phyloP scores from a whole-genome alignment of 1,140 invertebrate species.

The Drosophila quadrilineata region DNA sequence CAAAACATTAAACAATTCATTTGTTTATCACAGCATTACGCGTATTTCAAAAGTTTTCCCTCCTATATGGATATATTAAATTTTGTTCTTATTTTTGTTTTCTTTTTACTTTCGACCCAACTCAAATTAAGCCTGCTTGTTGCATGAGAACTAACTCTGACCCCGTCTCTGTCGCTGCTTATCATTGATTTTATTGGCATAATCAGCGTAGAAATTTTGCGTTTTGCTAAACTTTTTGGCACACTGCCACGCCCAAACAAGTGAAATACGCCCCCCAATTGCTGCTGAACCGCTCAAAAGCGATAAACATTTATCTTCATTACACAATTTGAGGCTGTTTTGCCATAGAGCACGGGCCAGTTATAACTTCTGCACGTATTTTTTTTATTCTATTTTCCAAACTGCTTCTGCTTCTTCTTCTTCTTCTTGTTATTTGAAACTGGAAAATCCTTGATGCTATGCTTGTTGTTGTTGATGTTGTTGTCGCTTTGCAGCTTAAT shows the following conservation, averaged over 20 bases:
- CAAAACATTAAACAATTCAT: constrained; percentile 58
- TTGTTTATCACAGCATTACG: constrained; percentile 39
- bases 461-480: constrained; percentile 17
- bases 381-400: too few relatives aligned
- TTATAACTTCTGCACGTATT: not conserved
- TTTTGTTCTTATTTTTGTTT: too few relatives aligned
- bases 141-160: too few relatives aligned
- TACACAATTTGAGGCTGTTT: constrained; percentile 69
- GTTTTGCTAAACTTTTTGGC: constrained; percentile 69
- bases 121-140: constrained; percentile 52
- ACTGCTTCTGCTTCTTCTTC: constrained; percentile 3
- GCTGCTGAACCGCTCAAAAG: constrained; percentile 18
- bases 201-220: constrained; percentile 73
- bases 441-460: constrained; percentile 30
- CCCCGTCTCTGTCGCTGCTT: constrained; percentile 41
- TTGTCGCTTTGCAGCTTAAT: constrained; percentile 58
- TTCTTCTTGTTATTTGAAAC: constrained; percentile 22
- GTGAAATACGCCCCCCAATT: constrained; percentile 1
- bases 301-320: constrained; percentile 79
- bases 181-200: constrained; percentile 78
- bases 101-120: constrained; percentile 31
- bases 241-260: constrained; percentile 52
- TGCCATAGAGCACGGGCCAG: constrained; percentile 4
- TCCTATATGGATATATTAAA: too few relatives aligned
- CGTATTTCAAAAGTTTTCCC: constrained; percentile 29